Evolutionary conservation across 2,797 vertebrate genomes (phyloP), one percentile per base, ranked within the genome.

Genomic region (Morus bassanus): DNA sequence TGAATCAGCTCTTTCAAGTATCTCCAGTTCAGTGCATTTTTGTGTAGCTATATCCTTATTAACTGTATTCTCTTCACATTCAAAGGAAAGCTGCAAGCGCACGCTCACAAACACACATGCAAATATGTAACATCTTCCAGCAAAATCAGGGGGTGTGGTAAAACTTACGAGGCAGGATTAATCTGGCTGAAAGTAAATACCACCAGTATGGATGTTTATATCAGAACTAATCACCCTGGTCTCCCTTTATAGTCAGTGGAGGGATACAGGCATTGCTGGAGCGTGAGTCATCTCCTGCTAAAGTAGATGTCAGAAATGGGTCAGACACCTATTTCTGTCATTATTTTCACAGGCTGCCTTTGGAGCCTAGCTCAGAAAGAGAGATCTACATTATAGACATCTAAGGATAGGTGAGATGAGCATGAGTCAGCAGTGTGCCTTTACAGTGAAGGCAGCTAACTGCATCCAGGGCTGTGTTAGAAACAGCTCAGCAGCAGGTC

Each of bases 281-380:
- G n/a, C 2, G 22, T 77, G 78, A 88, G 85, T 93, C 88, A 86
- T 72, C 88, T 81, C 51, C 41, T 83, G 43, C 68, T 88, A 30
- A 54, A 88, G 82, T 6, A 85, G 79, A 56, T 74, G 69, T 68
- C 85, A 90, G 76, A 95, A 91, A 84, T 64, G 69, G 91, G 85
- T 94, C 88, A 94, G 73, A 51, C 45, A 68, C 64, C 56, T 85
- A 37, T 80, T 96, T 95, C 78, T 72, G 82, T 64, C 53, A 18
- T 56, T 91, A 43, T 86, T 85, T 94, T 81, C 85, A 94, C 76
- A 95, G 82, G 50, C n/a, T 91, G 68, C 51, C 69, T 85, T 86
- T 53, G 73, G 8, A 72, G 22, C 50, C 30, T 68, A 4, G n/a
- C 48, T 96, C 57, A 68, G 63, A 78, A 63, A 56, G 59, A 33